Evolutionary conservation across 2,797 vertebrate species (phyloP).

Genomic region (Brachyalestes nurse): DNA sequence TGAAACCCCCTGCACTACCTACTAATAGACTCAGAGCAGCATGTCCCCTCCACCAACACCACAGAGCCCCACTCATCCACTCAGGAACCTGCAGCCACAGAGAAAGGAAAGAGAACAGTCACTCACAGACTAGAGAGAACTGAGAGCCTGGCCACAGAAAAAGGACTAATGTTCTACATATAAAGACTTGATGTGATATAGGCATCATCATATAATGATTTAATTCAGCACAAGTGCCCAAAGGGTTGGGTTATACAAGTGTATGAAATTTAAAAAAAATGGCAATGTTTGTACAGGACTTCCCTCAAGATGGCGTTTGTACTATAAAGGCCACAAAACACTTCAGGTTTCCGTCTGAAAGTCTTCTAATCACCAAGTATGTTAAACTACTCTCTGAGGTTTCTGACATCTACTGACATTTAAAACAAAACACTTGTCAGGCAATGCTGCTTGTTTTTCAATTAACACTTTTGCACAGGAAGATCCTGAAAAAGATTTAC

Average conservation of each 20-base stretch:
- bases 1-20: conserved; percentile 70
- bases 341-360: not conserved
- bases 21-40: conserved; percentile 82
- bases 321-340: not conserved
- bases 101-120: conserved; percentile 61
- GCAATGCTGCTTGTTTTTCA: not conserved
- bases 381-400: not conserved
- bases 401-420: not conserved
- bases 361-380: not conserved
- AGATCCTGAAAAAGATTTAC: not conserved
- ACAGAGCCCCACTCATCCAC: conserved; percentile 92
- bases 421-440: not conserved
- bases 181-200: not conserved
- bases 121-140: conserved; percentile 26
- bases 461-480: not conserved
- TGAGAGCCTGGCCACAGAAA: not conserved
- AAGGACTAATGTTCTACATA: not conserved
- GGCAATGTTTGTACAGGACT: not conserved
- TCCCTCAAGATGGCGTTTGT: not conserved
- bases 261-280: not conserved
- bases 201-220: not conserved
- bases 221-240: not conserved
- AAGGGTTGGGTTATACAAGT: not conserved
- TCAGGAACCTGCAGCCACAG: conserved; percentile 99
- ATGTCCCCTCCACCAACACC: conserved; percentile 98